Evolutionary conservation across 2,888 invertebrate genomes (phyloP), one percentile per base, ranked within the genome.

Genomic region (Aplocera efformata): DNA sequence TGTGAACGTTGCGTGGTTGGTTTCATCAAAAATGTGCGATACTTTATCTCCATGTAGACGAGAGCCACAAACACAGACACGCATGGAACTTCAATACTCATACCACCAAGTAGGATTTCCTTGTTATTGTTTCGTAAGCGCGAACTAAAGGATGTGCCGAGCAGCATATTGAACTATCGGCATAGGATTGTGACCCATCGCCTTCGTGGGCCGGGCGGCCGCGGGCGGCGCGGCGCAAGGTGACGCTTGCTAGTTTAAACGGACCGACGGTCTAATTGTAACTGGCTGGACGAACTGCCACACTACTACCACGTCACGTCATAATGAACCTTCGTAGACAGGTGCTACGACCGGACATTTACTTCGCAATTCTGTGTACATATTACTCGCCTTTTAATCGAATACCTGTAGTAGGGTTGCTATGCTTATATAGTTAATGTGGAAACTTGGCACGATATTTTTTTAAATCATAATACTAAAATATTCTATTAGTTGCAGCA

Each of bases 51-150:
- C 48, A 38, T 30, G 32, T 36, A 36, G 30, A 50, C 43, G 32
- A 42, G 47, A 32, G 22, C 44, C 41, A 52, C 51, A 52, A 32
- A 42, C 39, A 59, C 33, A 41, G 43, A 56, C 55, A 48, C 45
- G 27, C 24, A 32, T 34, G 29, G 7, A 31, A 32, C 13, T 39
- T 50, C 30, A 36, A 46, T 37, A 37, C 38, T 35, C 55, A 50
- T 90, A 94, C 94, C 94, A 94, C 94, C 94, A 65, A 94, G 83
- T 58, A 94, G 79, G 45, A 94, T 88, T 84, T 94, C 94, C 78
- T 91, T 92, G 73, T 90, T 90, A 56, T 91, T 90, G 75, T 90
- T 90, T 67, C 93, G 82, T 48, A 92, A 85, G 32, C 92, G 89
- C 53, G 91, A 89, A 63, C 86, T 77, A 68, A 84, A 83, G 22